A percentile compares a stretch with the other conserved stretches of the same genome.
Conservation (phyloP, 1,140 invertebrate species). For the Dendrolimus kikuchii region DNA sequence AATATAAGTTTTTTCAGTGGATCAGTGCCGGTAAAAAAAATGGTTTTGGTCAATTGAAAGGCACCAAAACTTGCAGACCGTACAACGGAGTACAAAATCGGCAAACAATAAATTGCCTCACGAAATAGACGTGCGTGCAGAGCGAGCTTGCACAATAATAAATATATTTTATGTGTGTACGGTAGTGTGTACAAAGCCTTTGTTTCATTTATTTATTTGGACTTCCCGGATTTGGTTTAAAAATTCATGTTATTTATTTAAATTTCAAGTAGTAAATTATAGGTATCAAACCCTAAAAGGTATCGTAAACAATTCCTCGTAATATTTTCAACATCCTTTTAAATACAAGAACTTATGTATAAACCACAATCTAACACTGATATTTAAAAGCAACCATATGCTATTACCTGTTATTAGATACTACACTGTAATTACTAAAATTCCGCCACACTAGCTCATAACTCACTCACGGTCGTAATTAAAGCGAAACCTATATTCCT, state of each 20-base stretch:
- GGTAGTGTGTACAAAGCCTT: constrained; percentile 26
- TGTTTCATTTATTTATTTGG: constrained; percentile 40
- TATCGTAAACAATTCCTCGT: too few relatives aligned
- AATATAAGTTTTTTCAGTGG: too few relatives aligned
- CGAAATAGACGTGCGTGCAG: constrained; percentile 56
- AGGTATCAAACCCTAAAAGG: too few relatives aligned
- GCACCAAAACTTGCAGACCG: constrained; percentile 21
- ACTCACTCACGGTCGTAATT: constrained; percentile 11
- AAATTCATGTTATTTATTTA: too few relatives aligned
- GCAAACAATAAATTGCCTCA: constrained; percentile 54
- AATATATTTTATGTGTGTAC: constrained; percentile 56
- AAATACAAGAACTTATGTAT: too few relatives aligned
- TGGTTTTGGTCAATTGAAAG: too few relatives aligned
- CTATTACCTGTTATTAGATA: too few relatives aligned
- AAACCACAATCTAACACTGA: too few relatives aligned
- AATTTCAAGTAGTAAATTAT: too few relatives aligned
- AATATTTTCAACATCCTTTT: too few relatives aligned
- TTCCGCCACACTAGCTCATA: constrained; percentile 5
- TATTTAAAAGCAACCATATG: too few relatives aligned
- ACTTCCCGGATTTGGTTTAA: constrained; percentile 24
- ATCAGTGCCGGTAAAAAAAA: too few relatives aligned
- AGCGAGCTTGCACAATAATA: constrained; percentile 44
- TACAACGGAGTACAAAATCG: constrained; percentile 49
- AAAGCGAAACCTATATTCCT: constrained; percentile 6
- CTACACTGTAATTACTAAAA: constrained; percentile 8